These are phyloP conservation scores for Stylophora pistillata DNA, from an alignment of 64 coral and sea anemone genomes.

Conservation along the genomic window DNA sequence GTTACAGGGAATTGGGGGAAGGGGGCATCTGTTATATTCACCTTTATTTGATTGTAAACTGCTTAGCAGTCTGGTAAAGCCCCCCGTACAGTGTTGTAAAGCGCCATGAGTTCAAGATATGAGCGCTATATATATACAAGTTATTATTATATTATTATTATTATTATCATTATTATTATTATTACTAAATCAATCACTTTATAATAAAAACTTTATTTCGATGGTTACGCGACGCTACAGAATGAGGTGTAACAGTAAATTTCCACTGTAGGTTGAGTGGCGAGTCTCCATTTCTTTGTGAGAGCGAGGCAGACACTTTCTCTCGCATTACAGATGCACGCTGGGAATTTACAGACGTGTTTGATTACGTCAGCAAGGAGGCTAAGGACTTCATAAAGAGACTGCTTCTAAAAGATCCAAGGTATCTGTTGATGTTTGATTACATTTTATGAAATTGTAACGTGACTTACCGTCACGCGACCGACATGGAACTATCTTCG, in stretches of 20 bases:
- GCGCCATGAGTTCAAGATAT: no score
- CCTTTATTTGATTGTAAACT: no score
- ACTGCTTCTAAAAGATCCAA: conserved; percentile 80
- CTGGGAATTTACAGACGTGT: conserved; percentile 88
- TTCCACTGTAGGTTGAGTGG: conserved; percentile 65
- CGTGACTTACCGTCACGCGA: no score
- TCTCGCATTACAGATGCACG: conserved; percentile 70
- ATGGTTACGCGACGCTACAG: neutral
- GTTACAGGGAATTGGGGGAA: no score
- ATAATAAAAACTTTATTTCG: neutral
- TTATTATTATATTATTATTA: no score
- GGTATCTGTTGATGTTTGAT: conserved; percentile 31
- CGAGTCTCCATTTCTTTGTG: conserved; percentile 78
- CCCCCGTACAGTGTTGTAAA: no score
- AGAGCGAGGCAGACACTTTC: conserved; percentile 74
- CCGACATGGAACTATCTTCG: no score
- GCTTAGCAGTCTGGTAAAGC: no score
- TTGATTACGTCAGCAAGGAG: conserved; percentile 82
- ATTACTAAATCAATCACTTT: no score
- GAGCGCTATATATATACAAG: no score
- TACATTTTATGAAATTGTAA: neutral
- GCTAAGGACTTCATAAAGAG: conserved; percentile 87
- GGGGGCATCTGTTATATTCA: no score
- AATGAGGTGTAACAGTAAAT: neutral
- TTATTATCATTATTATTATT: no score